These are phyloP conservation scores for Tringa solitaria DNA, from an alignment of 2,113 vertebrate species.

Conservation along the genomic window DNA sequence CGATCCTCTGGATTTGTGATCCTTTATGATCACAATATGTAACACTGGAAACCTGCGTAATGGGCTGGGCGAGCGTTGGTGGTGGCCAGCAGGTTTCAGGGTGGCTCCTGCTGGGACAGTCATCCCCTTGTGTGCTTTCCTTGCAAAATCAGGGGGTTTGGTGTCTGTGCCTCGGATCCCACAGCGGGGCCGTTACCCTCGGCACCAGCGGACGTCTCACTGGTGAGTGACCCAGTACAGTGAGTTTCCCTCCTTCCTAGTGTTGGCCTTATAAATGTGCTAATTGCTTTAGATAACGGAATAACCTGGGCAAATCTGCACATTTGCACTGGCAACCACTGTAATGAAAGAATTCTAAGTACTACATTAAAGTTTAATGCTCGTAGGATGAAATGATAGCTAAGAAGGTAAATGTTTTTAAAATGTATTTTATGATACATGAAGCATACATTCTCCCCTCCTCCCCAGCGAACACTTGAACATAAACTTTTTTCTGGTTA, in stretches of 20 bases:
- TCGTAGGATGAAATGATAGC: background rate
- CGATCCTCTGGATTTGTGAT: background rate
- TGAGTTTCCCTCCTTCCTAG: background rate
- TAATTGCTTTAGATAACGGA: background rate
- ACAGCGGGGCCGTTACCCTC: background rate
- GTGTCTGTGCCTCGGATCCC: background rate
- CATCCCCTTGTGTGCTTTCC: background rate
- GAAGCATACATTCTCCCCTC: background rate
- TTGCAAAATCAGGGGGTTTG: background rate
- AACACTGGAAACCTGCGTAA: background rate
- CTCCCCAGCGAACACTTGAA: background rate
- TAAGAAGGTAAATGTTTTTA: background rate
- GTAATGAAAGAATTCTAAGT: background rate
- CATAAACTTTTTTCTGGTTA: constrained; percentile 2
- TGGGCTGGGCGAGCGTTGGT: background rate
- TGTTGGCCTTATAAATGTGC: background rate
- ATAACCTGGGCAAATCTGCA: background rate
- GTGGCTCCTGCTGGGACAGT: background rate
- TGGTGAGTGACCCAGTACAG: background rate
- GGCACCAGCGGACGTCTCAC: background rate
- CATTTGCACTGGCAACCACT: background rate
- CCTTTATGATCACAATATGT: background rate
- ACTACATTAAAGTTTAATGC: background rate
- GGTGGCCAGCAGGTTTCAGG: background rate
- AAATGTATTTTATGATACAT: background rate